A percentile compares a stretch with the other conserved stretches of the same genome.
Evolutionary conservation across 2,113 vertebrate genomes (phyloP).

Genomic region (Strix aluco): DNA sequence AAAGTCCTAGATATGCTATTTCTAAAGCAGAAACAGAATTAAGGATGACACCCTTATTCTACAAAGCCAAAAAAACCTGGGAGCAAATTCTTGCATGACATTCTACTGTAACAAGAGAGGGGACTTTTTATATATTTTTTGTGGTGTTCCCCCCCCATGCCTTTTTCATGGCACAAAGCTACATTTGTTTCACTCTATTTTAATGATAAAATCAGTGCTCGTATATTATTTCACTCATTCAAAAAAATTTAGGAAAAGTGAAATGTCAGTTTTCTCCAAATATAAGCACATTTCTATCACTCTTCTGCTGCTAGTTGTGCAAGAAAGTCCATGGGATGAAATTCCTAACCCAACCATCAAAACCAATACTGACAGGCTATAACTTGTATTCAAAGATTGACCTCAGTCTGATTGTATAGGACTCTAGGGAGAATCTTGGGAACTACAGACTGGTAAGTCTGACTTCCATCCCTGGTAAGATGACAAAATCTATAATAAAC

Average conservation of each 20-base stretch:
- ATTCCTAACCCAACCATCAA: conserved; percentile 1
- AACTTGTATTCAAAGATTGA: conserved; percentile 29
- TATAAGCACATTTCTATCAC: not conserved
- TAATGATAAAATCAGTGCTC: not conserved
- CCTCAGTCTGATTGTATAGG: not conserved
- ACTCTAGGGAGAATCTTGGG: not conserved
- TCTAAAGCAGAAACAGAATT: not conserved
- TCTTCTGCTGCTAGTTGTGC: not conserved
- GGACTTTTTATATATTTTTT: not conserved
- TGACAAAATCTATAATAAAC: not conserved
- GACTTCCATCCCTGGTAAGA: not conserved
- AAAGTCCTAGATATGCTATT: not conserved
- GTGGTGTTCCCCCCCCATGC: fast-evolving
- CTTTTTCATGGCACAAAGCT: not conserved
- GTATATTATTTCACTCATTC: not conserved
- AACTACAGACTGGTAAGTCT: not conserved
- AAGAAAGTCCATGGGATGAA: not conserved
- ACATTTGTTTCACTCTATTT: not conserved
- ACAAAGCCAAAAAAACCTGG: not conserved
- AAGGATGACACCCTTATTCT: not conserved
- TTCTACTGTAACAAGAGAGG: not conserved
- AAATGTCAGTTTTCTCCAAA: not conserved
- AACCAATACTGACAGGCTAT: conserved; percentile 8
- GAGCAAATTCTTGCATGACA: not conserved
- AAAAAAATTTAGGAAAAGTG: not conserved